These are phyloP conservation scores for Pelobates cultripes DNA, from an alignment of 2,797 vertebrate genomes.

Conservation along the genomic window DNA sequence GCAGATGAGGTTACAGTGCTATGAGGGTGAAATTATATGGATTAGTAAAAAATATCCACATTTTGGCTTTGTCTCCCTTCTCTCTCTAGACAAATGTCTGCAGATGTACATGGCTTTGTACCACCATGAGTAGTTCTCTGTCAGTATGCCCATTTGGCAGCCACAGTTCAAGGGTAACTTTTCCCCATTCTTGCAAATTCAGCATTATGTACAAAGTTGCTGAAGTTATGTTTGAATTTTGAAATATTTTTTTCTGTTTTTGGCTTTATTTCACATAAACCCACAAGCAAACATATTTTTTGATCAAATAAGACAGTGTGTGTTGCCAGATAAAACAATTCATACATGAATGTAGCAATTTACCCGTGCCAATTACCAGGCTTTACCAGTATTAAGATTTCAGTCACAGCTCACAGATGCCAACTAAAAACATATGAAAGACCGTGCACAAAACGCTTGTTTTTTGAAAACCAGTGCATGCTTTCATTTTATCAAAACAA, in stretches of 20 bases:
- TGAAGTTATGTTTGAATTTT: background rate
- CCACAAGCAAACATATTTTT: constrained; percentile 74
- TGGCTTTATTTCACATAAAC: constrained; percentile 67
- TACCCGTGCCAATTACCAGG: constrained; percentile 71
- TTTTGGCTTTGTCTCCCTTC: no score
- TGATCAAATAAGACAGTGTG: constrained; percentile 75
- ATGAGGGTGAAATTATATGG: no score
- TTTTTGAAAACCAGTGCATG: background rate
- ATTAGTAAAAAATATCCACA: no score
- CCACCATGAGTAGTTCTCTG: no score
- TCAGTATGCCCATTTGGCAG: background rate
- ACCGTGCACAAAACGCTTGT: background rate
- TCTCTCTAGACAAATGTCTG: no score
- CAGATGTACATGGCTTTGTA: no score
- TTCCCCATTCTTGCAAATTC: constrained; percentile 7
- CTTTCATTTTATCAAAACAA: constrained; percentile 21
- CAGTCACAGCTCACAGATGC: constrained; percentile 59
- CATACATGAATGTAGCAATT: constrained; percentile 75
- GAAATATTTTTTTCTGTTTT: constrained; percentile 46
- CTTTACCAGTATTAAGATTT: constrained; percentile 68
- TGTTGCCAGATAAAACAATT: constrained; percentile 75
- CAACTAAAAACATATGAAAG: constrained; percentile 14
- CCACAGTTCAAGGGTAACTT: constrained; percentile 4
- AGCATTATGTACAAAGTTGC: constrained; percentile 18
- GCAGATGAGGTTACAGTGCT: no score